These are phyloP conservation scores for Dysdera silvatica DNA, from an alignment of 1,140 invertebrate species.

Conservation along the genomic window DNA sequence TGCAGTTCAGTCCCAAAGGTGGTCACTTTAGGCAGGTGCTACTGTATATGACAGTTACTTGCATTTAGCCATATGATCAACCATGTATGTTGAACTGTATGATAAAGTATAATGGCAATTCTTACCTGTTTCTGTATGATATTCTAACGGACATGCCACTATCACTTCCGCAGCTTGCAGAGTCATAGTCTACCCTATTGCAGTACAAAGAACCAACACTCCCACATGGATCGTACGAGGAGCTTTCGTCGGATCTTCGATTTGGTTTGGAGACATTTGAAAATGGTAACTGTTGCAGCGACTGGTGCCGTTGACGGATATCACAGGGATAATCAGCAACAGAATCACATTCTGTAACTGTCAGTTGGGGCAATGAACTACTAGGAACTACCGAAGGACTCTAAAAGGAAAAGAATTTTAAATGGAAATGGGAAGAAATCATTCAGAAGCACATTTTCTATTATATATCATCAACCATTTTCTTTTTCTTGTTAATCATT, in stretches of 20 bases:
- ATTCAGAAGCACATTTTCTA: too few relatives aligned
- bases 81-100: neutral
- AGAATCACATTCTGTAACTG: constrained; percentile 4
- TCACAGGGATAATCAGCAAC: constrained; percentile 17
- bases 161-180: constrained; percentile 20
- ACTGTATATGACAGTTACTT: too few relatives aligned
- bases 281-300: constrained; percentile 17
- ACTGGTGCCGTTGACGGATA: constrained; percentile 21
- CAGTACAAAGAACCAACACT: constrained; percentile 2
- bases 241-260: neutral
- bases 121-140: constrained; percentile 24
- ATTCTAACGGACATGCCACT: constrained; percentile 15
- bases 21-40: too few relatives aligned
- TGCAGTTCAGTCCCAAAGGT: too few relatives aligned
- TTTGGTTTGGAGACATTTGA: constrained; percentile 4
- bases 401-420: neutral
- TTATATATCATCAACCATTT: too few relatives aligned
- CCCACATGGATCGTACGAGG: too few relatives aligned
- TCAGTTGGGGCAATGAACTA: constrained; percentile 14
- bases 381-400: constrained; percentile 11
- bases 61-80: too few relatives aligned
- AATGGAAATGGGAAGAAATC: neutral
- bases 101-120: neutral
- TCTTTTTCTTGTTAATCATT: too few relatives aligned
- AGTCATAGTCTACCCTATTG: constrained; percentile 19